phyloP scores from a whole-genome alignment of 2,888 invertebrate genomes.

The Noctua comes region DNA sequence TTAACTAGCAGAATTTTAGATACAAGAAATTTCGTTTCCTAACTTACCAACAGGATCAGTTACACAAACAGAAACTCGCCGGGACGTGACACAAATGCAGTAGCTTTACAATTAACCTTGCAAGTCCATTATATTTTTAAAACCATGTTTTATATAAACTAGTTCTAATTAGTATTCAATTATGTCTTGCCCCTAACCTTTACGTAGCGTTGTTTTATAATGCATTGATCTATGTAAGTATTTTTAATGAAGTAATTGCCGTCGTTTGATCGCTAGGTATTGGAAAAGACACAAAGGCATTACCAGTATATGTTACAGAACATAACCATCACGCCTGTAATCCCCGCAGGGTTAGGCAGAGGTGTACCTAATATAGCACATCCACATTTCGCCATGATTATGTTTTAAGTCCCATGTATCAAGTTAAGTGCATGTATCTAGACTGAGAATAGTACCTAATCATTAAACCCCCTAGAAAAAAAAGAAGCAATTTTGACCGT shows the following conservation, averaged over 20 bases:
- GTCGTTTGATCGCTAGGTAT: neutral
- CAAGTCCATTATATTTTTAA: neutral
- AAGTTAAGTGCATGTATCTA: too few species aligned
- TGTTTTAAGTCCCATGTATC: too few species aligned
- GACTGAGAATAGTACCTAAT: too few species aligned
- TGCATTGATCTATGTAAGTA: neutral
- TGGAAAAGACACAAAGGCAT: neutral
- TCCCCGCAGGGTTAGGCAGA: too few species aligned
- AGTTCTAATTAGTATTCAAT: conserved; percentile 38
- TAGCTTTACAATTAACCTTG: neutral
- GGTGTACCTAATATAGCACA: too few species aligned
- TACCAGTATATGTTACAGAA: neutral
- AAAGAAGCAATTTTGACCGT: too few species aligned
- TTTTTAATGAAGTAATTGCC: neutral
- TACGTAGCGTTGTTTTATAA: conserved; percentile 3
- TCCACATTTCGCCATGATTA: too few species aligned
- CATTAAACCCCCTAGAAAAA: too few species aligned
- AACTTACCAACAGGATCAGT: neutral
- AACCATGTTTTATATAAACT: conserved; percentile 37
- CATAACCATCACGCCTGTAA: too few species aligned
- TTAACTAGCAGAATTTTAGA: neutral
- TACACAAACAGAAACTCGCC: neutral
- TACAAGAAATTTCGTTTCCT: neutral
- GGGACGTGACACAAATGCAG: neutral
- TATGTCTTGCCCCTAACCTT: conserved; percentile 47